phyloP scores from a whole-genome alignment of 2,888 invertebrate genomes.

The Podotricha telesiphe region DNA sequence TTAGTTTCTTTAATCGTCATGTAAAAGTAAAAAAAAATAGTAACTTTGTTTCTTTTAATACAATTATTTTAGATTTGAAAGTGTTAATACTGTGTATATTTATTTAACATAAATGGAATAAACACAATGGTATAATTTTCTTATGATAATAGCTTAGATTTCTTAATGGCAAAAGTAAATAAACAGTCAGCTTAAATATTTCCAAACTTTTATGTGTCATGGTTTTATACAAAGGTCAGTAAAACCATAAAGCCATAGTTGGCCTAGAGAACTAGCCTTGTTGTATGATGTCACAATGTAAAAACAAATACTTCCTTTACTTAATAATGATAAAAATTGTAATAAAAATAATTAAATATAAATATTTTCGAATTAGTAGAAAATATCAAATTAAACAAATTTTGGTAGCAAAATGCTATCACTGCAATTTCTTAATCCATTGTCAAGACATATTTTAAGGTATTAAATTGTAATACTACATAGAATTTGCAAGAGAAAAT shows the following conservation, averaged over 20 bases:
- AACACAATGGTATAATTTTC: too few relatives aligned
- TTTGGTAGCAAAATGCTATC: not conserved
- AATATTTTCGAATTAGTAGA: not conserved
- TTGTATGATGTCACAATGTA: slow-evolving; percentile 44
- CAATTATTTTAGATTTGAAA: too few relatives aligned
- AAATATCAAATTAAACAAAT: not conserved
- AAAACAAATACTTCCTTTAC: slow-evolving; percentile 14
- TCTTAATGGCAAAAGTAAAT: slow-evolving; percentile 1
- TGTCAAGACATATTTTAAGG: not conserved
- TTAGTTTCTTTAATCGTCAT: too few relatives aligned
- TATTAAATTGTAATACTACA: too few relatives aligned
- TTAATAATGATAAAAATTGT: not conserved
- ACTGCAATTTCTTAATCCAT: not conserved
- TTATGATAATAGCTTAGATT: not conserved
- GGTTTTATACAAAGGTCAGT: slow-evolving; percentile 40
- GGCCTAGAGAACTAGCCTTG: slow-evolving; percentile 45
- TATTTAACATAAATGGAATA: too few relatives aligned
- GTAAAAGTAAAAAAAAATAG: too few relatives aligned
- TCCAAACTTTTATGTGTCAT: slow-evolving; percentile 8
- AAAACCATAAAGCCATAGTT: slow-evolving; percentile 43
- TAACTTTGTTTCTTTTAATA: too few relatives aligned
- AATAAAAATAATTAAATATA: not conserved
- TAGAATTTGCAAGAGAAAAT: not conserved
- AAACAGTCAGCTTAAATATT: slow-evolving; percentile 3
- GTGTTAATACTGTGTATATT: too few relatives aligned